Percentiles rank a stretch among this genome's conserved stretches.
Conservation (phyloP, 2,797 vertebrate genomes). For the Rhincodon typus region DNA sequence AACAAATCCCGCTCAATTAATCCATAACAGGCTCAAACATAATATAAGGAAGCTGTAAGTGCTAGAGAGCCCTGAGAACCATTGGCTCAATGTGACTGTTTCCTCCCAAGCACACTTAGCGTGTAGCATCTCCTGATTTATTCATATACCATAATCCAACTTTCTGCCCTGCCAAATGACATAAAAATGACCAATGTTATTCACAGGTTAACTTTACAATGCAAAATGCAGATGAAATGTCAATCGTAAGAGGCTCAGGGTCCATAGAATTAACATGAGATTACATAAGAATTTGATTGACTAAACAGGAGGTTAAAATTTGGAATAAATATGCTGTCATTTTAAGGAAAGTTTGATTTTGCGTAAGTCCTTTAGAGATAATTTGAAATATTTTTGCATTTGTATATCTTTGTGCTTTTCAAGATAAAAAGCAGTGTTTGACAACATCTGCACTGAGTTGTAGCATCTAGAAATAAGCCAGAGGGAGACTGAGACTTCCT, state of each 20-base stretch:
- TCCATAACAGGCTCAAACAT: background rate
- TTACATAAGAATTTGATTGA: background rate
- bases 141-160: background rate
- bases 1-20: background rate
- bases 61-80: background rate
- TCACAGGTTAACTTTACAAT: background rate
- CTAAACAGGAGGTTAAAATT: background rate
- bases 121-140: background rate
- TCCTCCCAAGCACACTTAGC: background rate
- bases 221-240: background rate
- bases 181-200: background rate
- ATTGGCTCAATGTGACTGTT: background rate
- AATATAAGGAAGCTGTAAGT: background rate
- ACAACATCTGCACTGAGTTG: no score
- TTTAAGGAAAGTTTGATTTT: background rate
- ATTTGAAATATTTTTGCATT: background rate
- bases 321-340: background rate
- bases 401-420: background rate
- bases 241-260: background rate
- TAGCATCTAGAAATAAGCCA: no score
- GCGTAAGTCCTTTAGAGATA: background rate
- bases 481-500: background rate
- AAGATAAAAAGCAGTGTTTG: background rate
- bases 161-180: background rate
- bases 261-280: background rate